phyloP scores from a whole-genome alignment of 2,113 vertebrate genomes.

The Capreolus pygargus region DNA sequence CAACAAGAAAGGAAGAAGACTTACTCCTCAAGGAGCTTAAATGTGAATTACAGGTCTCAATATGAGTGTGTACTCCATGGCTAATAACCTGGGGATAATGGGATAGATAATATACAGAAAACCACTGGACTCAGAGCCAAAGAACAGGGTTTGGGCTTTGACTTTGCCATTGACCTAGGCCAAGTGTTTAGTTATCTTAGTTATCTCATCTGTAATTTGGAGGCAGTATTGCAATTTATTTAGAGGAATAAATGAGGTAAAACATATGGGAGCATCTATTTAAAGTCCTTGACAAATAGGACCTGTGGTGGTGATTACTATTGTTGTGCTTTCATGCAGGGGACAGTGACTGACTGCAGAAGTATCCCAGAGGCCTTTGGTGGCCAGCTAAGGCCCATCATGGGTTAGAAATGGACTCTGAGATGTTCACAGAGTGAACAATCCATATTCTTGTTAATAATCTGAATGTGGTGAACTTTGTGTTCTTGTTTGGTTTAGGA shows the following conservation, averaged over 20 bases:
- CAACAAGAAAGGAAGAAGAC: not conserved
- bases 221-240: not conserved
- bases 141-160: not conserved
- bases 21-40: not conserved
- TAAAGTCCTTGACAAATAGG: not conserved
- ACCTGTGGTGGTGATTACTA: not conserved
- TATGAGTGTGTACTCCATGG: not conserved
- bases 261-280: not conserved
- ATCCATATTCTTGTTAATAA: not conserved
- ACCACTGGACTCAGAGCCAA: not conserved
- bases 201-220: not conserved
- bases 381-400: not conserved
- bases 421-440: not conserved
- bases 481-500: not conserved
- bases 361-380: not conserved
- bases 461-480: not conserved
- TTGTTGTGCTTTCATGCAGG: not conserved
- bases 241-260: not conserved
- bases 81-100: too few species aligned
- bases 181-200: not conserved
- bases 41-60: not conserved
- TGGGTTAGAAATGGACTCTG: slow-evolving; percentile 26
- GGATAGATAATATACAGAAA: not conserved
- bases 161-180: not conserved
- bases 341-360: not conserved